phyloP scores from a whole-genome alignment of 2,113 vertebrate genomes.

The Gracilinanus agilis region DNA sequence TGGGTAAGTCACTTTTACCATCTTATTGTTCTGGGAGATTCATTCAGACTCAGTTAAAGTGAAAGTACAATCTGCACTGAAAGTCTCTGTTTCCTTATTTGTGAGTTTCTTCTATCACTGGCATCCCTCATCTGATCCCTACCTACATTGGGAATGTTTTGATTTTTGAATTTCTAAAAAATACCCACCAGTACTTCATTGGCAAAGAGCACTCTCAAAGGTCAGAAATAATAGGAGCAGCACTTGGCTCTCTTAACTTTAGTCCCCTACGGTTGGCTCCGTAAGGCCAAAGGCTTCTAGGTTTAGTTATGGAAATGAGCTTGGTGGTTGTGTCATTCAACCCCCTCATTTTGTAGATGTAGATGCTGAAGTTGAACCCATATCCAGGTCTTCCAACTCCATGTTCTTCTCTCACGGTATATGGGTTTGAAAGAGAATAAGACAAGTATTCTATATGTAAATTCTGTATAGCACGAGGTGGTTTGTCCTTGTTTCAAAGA shows the following conservation, averaged over 20 bases:
- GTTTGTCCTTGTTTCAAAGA: too few relatives aligned
- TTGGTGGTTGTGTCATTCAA: background rate
- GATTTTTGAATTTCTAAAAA: background rate
- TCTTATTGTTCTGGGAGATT: background rate
- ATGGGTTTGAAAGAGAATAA: background rate
- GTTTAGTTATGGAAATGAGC: background rate
- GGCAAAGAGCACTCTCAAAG: background rate
- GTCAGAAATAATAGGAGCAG: background rate
- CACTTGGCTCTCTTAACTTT: background rate
- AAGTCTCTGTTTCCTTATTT: background rate
- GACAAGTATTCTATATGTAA: background rate
- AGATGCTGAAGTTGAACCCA: background rate
- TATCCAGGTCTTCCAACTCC: background rate
- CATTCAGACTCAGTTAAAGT: background rate
- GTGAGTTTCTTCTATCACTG: background rate
- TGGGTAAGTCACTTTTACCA: background rate
- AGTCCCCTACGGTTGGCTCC: background rate
- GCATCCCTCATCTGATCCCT: background rate
- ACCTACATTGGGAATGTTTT: background rate
- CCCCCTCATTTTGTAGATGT: background rate
- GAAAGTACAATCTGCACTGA: background rate
- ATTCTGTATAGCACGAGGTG: background rate
- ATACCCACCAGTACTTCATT: background rate
- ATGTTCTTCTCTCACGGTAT: background rate
- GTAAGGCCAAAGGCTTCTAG: background rate